Evolutionary conservation across 2,888 invertebrate genomes (phyloP).

Genomic region (Hemaris fuciformis): DNA sequence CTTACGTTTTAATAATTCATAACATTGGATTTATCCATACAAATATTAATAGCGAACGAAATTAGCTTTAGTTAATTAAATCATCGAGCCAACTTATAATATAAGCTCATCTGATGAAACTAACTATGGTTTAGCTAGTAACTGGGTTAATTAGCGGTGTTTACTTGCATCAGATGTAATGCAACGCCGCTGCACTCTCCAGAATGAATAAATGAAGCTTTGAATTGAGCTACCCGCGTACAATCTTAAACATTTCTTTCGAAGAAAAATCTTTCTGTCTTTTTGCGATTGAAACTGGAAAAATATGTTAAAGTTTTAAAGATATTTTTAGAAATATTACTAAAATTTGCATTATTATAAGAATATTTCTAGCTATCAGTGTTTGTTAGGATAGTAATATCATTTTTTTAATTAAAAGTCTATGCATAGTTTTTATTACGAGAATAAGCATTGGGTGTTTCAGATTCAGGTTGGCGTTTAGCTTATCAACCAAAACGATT

Average conservation of each 20-base stretch:
- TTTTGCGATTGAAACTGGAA: too few relatives aligned
- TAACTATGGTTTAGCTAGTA: slow-evolving; percentile 19
- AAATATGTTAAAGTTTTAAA: not conserved
- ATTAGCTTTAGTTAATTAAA: not conserved
- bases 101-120: not conserved
- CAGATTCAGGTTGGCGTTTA: too few relatives aligned
- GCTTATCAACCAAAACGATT: too few relatives aligned
- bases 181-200: slow-evolving; percentile 33
- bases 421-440: too few relatives aligned
- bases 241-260: not conserved
- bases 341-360: too few relatives aligned
- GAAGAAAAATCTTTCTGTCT: not conserved
- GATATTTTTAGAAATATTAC: too few relatives aligned
- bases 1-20: too few relatives aligned
- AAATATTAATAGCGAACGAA: not conserved
- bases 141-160: slow-evolving; percentile 38
- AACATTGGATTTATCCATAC: not conserved
- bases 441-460: too few relatives aligned
- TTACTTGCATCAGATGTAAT: slow-evolving; percentile 34
- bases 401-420: too few relatives aligned
- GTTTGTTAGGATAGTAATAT: too few relatives aligned
- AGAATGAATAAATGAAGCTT: slow-evolving; percentile 35
- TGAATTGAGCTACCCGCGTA: slow-evolving; percentile 20
- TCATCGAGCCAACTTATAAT: not conserved
- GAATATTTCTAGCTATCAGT: too few relatives aligned